Conservation (phyloP, 1,140 invertebrate species). For the Conopomorpha cramerella region DNA sequence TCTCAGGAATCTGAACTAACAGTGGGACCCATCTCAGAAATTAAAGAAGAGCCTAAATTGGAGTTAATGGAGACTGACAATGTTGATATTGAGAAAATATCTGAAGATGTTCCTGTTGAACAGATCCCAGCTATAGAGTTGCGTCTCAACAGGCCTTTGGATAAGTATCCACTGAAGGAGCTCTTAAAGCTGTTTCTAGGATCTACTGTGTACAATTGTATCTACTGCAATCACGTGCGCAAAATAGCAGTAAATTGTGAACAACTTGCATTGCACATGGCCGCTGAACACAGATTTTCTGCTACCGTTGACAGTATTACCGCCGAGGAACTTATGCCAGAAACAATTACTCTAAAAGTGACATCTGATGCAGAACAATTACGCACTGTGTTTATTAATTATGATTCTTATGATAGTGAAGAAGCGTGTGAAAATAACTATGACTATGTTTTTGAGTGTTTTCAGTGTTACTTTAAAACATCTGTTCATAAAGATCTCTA, state of each 20-base stretch:
- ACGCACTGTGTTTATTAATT: slow-evolving; percentile 69
- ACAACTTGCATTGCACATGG: slow-evolving; percentile 76
- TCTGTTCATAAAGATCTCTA: slow-evolving; percentile 80
- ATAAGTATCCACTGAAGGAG: slow-evolving; percentile 71
- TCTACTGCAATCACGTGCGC: slow-evolving; percentile 83
- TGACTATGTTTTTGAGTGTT: slow-evolving; percentile 77
- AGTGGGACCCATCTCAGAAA: background rate
- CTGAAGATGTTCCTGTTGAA: slow-evolving; percentile 29
- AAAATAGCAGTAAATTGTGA: slow-evolving; percentile 81
- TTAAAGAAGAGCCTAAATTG: background rate
- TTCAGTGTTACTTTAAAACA: slow-evolving; percentile 79
- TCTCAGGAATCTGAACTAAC: no score
- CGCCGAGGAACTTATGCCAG: slow-evolving; percentile 71
- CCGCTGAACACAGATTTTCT: slow-evolving; percentile 75
- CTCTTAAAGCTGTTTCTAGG: slow-evolving; percentile 74
- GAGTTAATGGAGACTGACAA: slow-evolving; percentile 23
- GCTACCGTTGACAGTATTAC: slow-evolving; percentile 74
- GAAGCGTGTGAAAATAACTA: slow-evolving; percentile 53
- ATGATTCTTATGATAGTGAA: slow-evolving; percentile 69
- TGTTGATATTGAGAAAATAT: slow-evolving; percentile 20
- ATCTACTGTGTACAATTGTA: slow-evolving; percentile 69
- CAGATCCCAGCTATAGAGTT: slow-evolving; percentile 71
- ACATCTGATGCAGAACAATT: slow-evolving; percentile 68
- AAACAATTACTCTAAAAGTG: slow-evolving; percentile 70
- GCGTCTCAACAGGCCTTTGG: slow-evolving; percentile 73